Evolutionary conservation across 2,113 vertebrate species (phyloP), one percentile per base, ranked within the genome.

Genomic region (Protobothrops mucrosquamatus): DNA sequence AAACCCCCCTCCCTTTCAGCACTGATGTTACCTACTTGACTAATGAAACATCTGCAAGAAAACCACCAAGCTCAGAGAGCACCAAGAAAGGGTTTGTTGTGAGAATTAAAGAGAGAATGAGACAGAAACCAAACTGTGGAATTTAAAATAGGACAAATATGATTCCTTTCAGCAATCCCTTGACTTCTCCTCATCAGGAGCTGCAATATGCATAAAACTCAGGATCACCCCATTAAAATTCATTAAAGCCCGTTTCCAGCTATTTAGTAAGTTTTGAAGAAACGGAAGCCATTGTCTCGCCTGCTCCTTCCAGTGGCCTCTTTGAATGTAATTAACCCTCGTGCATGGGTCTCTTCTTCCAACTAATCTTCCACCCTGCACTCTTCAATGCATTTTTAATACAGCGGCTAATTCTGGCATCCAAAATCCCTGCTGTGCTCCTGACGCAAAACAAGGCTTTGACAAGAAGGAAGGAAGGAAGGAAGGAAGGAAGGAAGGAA

Each of bases 221-320:
- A 94, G 95, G 95, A 95, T 95, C 95, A 96, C 95, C 94, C 96
- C 93, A 97, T 97, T 96, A 96, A 97, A 97, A 97, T 97, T 97
- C 97, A 96, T 97, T 96, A 97, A 96, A 97, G 91, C 7, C 0
- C 96, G 94, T 97, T 97, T 96, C 94, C 95, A 95, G 95, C 95
- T 97, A 96, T 96, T 97, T 97, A 96, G 96, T 97, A 96, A 95
- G 97, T 96, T 96, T 96, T 94, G 95, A 97, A 97, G 96, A 97
- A 97, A 96, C 96, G 96, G 95, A 96, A 95, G 92, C 95, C 96
- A 96, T 96, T 95, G 95, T 96, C 94, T 95, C 74, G 87, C 93
- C 93, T 95, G 95, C 93, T 96, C 95, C 87, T n/a, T 95, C 93
- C 0, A 69, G 95, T 96, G 95, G 94, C 96, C 95, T 95, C 94